phyloP scores from a whole-genome alignment of 2,113 vertebrate genomes.

The Oceanodroma tethys region DNA sequence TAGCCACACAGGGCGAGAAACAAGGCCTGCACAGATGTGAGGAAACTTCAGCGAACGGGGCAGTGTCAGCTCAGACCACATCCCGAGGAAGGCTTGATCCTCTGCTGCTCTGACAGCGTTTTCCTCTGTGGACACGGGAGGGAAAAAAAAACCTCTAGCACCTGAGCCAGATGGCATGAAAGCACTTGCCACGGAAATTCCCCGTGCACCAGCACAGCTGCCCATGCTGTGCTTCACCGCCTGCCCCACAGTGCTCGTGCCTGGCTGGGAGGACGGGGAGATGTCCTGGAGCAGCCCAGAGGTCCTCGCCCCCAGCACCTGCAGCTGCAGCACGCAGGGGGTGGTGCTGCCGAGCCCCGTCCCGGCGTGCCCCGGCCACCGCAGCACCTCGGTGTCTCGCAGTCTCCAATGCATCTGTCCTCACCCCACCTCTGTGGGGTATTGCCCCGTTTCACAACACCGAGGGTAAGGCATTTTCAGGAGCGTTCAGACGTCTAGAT shows the following conservation, averaged over 20 bases:
- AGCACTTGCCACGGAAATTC: not conserved
- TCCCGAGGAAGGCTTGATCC: not conserved
- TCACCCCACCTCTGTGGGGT: not conserved
- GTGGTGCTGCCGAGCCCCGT: not conserved
- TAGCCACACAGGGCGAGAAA: not conserved
- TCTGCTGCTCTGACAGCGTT: not conserved
- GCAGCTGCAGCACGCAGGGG: fast-evolving
- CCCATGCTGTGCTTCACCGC: not conserved
- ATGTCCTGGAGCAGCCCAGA: not conserved
- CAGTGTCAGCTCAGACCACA: not conserved
- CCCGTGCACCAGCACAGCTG: not conserved
- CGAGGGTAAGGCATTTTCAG: not conserved
- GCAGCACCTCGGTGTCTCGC: not conserved
- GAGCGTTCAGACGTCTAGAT: not conserved
- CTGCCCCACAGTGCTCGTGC: not conserved
- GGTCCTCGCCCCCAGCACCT: not conserved
- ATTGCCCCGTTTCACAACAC: not conserved
- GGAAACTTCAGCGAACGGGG: not conserved
- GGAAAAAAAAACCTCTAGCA: not conserved
- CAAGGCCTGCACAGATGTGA: not conserved
- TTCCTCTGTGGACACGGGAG: not conserved
- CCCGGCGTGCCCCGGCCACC: fast-evolving
- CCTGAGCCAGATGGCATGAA: not conserved
- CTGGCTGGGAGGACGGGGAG: not conserved
- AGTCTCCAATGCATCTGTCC: not conserved